A percentile compares a stretch with the other conserved stretches of the same genome.
Conservation (phyloP, 2,113 vertebrate species). For the Sigmodon hispidus region DNA sequence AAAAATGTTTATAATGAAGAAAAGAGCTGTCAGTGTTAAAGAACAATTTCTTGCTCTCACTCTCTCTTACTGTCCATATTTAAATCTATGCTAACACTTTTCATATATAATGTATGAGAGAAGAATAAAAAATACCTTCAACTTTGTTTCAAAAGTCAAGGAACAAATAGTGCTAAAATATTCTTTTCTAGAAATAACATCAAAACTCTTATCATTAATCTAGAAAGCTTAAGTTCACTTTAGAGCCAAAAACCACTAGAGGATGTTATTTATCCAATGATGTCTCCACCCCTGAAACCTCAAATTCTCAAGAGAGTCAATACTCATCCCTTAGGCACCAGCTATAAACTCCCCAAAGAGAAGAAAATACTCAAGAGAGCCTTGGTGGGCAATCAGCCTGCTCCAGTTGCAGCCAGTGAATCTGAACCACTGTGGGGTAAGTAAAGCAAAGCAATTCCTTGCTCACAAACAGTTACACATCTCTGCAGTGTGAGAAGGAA, state of each 20-base stretch:
- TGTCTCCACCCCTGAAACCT: not conserved
- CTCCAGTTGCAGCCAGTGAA: not conserved
- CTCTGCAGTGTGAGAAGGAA: not conserved
- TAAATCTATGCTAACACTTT: not conserved
- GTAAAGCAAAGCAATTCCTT: not conserved
- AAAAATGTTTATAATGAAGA: not conserved
- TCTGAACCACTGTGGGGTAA: not conserved
- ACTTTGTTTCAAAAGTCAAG: not conserved
- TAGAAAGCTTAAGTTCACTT: not conserved
- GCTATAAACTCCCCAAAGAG: not conserved
- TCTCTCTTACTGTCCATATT: not conserved
- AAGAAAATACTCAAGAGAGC: not conserved
- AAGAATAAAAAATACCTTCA: not conserved
- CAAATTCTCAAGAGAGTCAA: not conserved
- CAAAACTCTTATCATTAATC: not conserved
- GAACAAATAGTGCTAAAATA: not conserved
- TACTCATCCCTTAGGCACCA: not conserved
- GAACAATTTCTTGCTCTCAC: not conserved
- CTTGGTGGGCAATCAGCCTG: not conserved
- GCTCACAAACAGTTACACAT: not conserved
- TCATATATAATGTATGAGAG: not conserved
- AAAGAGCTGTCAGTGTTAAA: not conserved
- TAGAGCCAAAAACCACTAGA: not conserved
- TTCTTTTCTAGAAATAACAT: not conserved
- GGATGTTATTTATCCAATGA: not conserved